Percentiles rank a stretch among this genome's conserved stretches.
Conservation (phyloP, 2,113 vertebrate genomes). For the Asarcornis scutulata region DNA sequence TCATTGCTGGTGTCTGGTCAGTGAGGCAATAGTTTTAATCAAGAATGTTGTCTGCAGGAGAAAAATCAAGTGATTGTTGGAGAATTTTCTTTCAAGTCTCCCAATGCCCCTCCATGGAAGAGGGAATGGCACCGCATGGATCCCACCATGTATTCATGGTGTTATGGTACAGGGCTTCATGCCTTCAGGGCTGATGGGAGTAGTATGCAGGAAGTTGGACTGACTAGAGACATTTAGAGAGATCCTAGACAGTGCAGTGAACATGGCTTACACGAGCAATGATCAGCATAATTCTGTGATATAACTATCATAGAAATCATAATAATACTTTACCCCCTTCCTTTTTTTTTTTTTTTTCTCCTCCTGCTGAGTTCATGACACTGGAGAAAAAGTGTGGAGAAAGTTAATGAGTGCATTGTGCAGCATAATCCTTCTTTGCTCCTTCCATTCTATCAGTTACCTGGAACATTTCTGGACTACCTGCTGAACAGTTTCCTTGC, state of each 20-base stretch:
- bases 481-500: neutral
- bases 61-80: neutral
- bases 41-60: neutral
- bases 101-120: too few relatives aligned
- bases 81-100: neutral
- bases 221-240: neutral
- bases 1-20: neutral
- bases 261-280: neutral
- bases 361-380: neutral
- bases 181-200: neutral
- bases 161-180: neutral
- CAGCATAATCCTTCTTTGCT: neutral
- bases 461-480: neutral
- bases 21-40: neutral
- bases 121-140: neutral
- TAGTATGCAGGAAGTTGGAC: neutral
- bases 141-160: neutral
- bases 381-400: neutral
- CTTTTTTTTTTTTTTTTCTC: neutral
- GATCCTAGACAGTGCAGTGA: neutral
- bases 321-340: accelerated
- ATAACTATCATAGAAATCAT: neutral
- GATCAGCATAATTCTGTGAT: neutral
- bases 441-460: neutral
- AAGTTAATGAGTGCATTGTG: neutral